Base-by-base conservation (phyloP, 2,888 invertebrate genomes). In the Leptogaster cylindrica region DNA sequence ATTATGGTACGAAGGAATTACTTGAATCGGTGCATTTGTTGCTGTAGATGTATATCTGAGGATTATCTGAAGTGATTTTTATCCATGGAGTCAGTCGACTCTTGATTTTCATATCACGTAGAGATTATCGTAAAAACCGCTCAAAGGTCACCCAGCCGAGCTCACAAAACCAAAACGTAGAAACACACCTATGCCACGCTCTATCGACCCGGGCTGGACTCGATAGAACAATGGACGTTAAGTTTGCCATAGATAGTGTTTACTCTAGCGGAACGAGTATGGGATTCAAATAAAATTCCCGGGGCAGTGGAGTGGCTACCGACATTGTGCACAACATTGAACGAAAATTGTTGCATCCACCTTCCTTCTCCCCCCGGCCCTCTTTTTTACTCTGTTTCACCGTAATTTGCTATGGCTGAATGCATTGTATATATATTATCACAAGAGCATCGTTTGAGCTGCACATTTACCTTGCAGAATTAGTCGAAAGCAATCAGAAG, bases 251-350 rank as follows among this genome's bases (percentile, higher is more conserved):
- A 16, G 28, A 51, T 51, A 28, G 16, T 51, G 51, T 28, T 51
- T 51, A 51, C 51, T 51, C 31, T 16, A 51, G 16, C 16, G 51
- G 31, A 51, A 51, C 28, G 51, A 28, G 31, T 31, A 52, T 18
- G 51, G 12, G 31, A 52, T 31, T 52, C 31, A 52, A 31, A 52
- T 52, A 52, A 33, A 52, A 52, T 16, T 8, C 33, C 31, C 16
- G 31, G 8, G 51, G 51, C 18, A 36, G n/a, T n/a, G n/a, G n/a
- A n/a, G n/a, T n/a, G n/a, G n/a, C n/a, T n/a, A n/a, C n/a, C 36
- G 14, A 14, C 36, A 36, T n/a, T n/a, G 36, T 36, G 3, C 36
- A 7, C 4, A 36, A 14, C 36, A 36, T n/a, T 6, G 31, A 36
- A 36, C 3, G 10, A 10, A 36, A 36, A 10, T 36, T 31, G 6